These are phyloP conservation scores for Drosophila fungiperda DNA, from an alignment of 2,888 invertebrate species.

Conservation along the genomic window DNA sequence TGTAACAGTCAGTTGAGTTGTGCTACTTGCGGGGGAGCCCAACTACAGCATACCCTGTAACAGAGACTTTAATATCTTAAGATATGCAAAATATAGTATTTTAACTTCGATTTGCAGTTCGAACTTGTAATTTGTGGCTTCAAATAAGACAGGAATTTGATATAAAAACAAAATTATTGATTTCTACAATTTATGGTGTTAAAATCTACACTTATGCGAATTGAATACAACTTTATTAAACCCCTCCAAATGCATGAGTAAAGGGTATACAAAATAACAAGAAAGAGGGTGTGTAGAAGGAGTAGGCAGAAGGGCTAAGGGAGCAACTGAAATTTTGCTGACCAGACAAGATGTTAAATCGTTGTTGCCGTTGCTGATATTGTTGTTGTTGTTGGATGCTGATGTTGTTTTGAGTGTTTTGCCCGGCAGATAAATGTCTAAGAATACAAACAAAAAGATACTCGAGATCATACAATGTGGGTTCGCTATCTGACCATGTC, in stretches of 20 bases:
- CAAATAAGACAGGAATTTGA: not conserved
- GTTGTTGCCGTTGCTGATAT: constrained; percentile 43
- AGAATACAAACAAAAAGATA: constrained; percentile 67
- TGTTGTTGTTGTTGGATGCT: constrained; percentile 33
- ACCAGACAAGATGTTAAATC: constrained; percentile 65
- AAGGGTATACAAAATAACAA: not conserved
- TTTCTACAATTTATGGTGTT: not conserved
- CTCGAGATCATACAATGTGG: constrained; percentile 63
- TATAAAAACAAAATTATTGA: not conserved
- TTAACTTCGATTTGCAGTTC: not conserved
- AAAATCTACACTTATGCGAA: not conserved
- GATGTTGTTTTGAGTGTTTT: not conserved
- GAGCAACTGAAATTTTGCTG: constrained; percentile 32
- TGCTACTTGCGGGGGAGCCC: too few species aligned
- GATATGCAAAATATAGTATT: not conserved
- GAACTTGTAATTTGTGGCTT: not conserved
- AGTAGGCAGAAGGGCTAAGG: not conserved
- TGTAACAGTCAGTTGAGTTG: constrained; percentile 9
- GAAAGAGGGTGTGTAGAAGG: not conserved
- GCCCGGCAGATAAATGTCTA: constrained; percentile 71
- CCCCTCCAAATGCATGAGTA: not conserved
- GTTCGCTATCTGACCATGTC: constrained; percentile 35
- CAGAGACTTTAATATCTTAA: accelerated
- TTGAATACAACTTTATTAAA: not conserved
- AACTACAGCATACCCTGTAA: constrained; percentile 3